phyloP scores from a whole-genome alignment of 2,797 vertebrate species.

The Pelodytes ibericus region DNA sequence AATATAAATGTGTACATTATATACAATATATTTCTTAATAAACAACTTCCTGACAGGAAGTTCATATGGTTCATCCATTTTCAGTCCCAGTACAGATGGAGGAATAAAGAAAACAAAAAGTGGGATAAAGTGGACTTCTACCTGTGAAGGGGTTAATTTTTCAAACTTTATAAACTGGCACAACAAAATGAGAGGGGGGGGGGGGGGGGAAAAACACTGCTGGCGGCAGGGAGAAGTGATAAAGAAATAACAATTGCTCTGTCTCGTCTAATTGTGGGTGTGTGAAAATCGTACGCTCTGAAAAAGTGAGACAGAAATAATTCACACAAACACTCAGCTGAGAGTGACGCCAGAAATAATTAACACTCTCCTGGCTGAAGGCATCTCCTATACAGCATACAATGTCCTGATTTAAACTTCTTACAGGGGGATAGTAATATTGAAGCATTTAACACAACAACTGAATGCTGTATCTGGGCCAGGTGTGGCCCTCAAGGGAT shows the following conservation, averaged over 20 bases:
- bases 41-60: too few species aligned
- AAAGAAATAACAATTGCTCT: conserved; percentile 11
- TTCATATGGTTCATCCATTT: too few species aligned
- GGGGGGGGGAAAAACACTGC: neutral
- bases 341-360: conserved; percentile 1
- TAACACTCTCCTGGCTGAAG: conserved; percentile 4
- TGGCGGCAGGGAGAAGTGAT: conserved; percentile 9
- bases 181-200: neutral
- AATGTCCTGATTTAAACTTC: neutral
- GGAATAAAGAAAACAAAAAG: too few species aligned
- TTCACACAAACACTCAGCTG: conserved; percentile 12
- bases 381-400: neutral
- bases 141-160: conserved; percentile 9
- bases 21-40: too few species aligned
- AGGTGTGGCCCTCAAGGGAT: too few species aligned
- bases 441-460: neutral
- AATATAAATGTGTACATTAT: too few species aligned
- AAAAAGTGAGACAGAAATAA: conserved; percentile 22
- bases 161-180: conserved; percentile 15
- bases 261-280: conserved; percentile 15
- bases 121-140: too few species aligned
- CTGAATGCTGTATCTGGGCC: too few species aligned
- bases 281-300: conserved; percentile 10
- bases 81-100: too few species aligned
- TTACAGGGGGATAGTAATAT: neutral